A percentile compares a stretch with the other conserved stretches of the same genome.
Evolutionary conservation across 2,113 vertebrate species (phyloP).

Genomic region (Lophotis ruficrista): DNA sequence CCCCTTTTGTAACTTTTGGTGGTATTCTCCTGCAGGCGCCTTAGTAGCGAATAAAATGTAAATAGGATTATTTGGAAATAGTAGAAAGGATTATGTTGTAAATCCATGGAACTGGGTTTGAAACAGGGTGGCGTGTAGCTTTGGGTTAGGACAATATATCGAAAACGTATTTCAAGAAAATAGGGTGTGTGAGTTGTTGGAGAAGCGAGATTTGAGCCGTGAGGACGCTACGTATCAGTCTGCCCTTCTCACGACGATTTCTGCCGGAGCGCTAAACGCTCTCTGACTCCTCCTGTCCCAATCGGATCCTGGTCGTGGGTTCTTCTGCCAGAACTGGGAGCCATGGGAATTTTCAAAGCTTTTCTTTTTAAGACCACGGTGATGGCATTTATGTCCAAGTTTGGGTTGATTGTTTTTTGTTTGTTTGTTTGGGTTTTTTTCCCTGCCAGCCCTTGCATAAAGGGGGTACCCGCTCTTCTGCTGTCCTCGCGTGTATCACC

Average conservation of each 20-base stretch:
- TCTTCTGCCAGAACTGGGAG: neutral
- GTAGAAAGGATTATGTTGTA: slow-evolving; percentile 43
- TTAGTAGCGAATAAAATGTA: slow-evolving; percentile 26
- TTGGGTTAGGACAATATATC: neutral
- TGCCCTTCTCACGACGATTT: neutral
- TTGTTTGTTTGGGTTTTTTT: neutral
- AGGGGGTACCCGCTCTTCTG: neutral
- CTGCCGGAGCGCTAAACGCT: neutral
- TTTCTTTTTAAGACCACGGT: neutral
- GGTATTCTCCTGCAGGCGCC: neutral
- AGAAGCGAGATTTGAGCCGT: neutral
- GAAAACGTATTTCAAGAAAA: neutral
- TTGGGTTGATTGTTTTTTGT: neutral
- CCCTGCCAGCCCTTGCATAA: neutral
- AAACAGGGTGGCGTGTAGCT: neutral
- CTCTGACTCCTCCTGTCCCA: neutral
- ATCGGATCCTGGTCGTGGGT: neutral
- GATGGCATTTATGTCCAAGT: neutral
- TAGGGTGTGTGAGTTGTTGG: neutral
- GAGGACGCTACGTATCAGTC: neutral
- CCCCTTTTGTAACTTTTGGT: neutral
- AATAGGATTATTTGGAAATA: slow-evolving; percentile 61
- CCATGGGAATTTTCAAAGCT: neutral
- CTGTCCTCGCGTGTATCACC: neutral
- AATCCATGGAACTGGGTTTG: slow-evolving; percentile 11